phyloP scores from a whole-genome alignment of 23 tunicate species.

The Corella eumyota region DNA sequence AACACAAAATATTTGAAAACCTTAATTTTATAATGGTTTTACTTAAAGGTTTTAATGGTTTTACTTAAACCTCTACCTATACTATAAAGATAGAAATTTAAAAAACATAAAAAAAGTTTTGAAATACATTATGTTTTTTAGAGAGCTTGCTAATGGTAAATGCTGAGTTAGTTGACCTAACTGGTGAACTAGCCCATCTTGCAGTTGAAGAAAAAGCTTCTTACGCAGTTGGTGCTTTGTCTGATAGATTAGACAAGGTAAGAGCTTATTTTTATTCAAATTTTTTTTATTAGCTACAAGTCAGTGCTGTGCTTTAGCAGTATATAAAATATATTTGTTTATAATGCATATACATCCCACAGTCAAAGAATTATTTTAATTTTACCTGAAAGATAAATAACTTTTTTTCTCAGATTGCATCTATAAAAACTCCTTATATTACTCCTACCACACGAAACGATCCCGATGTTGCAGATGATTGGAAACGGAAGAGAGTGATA shows the following conservation, averaged over 20 bases:
- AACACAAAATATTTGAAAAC: too few species aligned
- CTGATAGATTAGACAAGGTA: conserved; percentile 52
- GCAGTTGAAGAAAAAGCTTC: conserved; percentile 61
- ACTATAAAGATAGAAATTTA: too few species aligned
- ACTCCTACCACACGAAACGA: conserved; percentile 18
- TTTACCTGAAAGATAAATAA: too few species aligned
- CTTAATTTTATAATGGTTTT: too few species aligned
- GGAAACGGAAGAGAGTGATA: conserved; percentile 38
- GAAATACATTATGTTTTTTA: too few species aligned
- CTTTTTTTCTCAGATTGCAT: conserved; percentile 32
- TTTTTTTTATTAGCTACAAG: background rate
- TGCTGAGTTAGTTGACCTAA: conserved; percentile 58
- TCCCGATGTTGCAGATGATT: conserved; percentile 16
- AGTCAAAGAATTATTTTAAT: too few species aligned
- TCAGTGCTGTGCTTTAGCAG: background rate
- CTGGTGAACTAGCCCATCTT: conserved; percentile 30
- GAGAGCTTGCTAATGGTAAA: conserved; percentile 42
- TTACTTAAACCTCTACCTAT: too few species aligned
- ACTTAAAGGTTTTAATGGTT: too few species aligned
- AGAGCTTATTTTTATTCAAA: background rate
- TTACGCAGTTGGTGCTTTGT: conserved; percentile 59
- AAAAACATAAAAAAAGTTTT: too few species aligned
- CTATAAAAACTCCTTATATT: conserved; percentile 44
- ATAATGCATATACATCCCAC: too few species aligned
- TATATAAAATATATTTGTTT: background rate